Evolutionary conservation across 2,113 vertebrate species (phyloP).

Genomic region (Hyla sarda): DNA sequence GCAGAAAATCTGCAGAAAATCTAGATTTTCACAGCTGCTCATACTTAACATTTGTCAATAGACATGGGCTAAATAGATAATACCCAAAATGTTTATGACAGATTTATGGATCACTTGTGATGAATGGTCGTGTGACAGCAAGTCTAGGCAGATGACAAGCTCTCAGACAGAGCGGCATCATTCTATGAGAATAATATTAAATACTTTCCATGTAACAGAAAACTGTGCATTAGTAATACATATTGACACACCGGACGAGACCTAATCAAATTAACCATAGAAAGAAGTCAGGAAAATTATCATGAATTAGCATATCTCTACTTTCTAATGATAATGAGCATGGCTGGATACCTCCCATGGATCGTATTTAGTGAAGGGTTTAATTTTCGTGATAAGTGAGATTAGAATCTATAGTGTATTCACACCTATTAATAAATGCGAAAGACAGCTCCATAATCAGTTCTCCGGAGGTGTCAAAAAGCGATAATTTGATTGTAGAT

Average conservation of each 20-base stretch:
- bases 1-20: too few species aligned
- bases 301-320: slow-evolving; percentile 38
- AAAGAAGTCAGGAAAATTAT: slow-evolving; percentile 36
- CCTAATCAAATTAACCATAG: slow-evolving; percentile 48
- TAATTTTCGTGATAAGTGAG: slow-evolving; percentile 53
- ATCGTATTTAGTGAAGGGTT: slow-evolving; percentile 31
- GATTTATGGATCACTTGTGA: not conserved
- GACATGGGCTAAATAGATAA: not conserved
- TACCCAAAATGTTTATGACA: not conserved
- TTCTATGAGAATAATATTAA: slow-evolving; percentile 33
- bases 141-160: not conserved
- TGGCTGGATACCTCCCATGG: slow-evolving; percentile 36
- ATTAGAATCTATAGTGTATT: slow-evolving; percentile 48
- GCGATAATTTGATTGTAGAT: slow-evolving; percentile 33
- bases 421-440: slow-evolving; percentile 36
- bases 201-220: slow-evolving; percentile 21
- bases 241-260: slow-evolving; percentile 40
- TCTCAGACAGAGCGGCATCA: slow-evolving; percentile 4
- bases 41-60: too few species aligned
- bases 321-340: slow-evolving; percentile 48
- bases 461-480: slow-evolving; percentile 23
- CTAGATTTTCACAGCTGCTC: too few species aligned
- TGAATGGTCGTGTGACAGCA: not conserved
- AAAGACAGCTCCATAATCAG: slow-evolving; percentile 39
- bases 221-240: slow-evolving; percentile 46